Evolutionary conservation across 1,140 invertebrate genomes (phyloP).

Genomic region (Danaus plexippus): DNA sequence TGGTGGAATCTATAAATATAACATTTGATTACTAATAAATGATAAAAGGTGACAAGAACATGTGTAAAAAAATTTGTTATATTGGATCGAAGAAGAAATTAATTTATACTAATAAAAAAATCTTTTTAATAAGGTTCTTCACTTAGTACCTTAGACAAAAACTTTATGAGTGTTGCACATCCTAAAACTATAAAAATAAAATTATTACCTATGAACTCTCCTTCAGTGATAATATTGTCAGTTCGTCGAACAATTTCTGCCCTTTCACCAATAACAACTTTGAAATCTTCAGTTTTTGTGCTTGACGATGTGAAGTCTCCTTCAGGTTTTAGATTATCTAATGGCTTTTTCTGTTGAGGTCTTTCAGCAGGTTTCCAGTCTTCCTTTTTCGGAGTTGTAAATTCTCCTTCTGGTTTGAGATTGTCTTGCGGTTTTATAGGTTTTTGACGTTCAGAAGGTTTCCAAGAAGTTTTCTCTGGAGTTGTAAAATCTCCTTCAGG

Average conservation of each 20-base stretch:
- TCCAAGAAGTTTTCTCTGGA: constrained; percentile 60
- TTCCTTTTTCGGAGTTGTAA: constrained; percentile 63
- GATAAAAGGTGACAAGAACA: neutral
- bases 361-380: constrained; percentile 67
- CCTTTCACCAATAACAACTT: constrained; percentile 73
- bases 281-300: constrained; percentile 73
- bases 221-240: constrained; percentile 75
- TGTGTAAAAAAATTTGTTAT: no score
- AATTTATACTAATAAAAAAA: no score
- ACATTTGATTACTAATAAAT: neutral
- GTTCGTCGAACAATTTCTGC: constrained; percentile 74
- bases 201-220: constrained; percentile 68
- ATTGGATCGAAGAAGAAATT: neutral
- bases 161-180: neutral
- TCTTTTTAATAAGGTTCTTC: no score
- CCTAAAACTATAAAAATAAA: neutral
- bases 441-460: constrained; percentile 67
- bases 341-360: constrained; percentile 63
- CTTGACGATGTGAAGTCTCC: constrained; percentile 73
- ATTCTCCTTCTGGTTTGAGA: constrained; percentile 71
- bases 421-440: constrained; percentile 73
- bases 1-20: constrained; percentile 75
- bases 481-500: constrained; percentile 73
- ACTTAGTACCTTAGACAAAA: neutral
- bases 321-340: constrained; percentile 73